A percentile compares a stretch with the other conserved stretches of the same genome.
Evolutionary conservation across 2,113 vertebrate species (phyloP).

Genomic region (Sinosuthora webbiana): DNA sequence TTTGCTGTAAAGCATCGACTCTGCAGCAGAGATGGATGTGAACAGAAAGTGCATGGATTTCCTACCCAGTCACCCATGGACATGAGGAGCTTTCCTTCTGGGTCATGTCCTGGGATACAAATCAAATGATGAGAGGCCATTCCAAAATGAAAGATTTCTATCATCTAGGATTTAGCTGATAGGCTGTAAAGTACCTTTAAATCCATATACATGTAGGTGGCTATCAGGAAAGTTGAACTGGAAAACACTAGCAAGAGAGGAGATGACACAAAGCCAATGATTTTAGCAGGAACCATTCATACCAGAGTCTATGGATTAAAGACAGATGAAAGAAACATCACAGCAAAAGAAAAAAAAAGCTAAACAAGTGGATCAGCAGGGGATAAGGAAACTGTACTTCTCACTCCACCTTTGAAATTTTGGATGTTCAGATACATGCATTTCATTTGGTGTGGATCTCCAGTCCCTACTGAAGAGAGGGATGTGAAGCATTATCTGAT

Average conservation of each 20-base stretch:
- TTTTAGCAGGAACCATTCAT: not conserved
- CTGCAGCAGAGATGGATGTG: not conserved
- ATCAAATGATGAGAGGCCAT: not conserved
- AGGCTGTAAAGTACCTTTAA: not conserved
- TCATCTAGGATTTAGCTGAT: not conserved
- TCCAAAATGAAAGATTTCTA: not conserved
- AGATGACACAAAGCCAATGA: not conserved
- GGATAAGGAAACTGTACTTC: not conserved
- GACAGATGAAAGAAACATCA: not conserved
- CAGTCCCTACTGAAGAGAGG: not conserved
- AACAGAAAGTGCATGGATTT: not conserved
- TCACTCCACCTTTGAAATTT: not conserved
- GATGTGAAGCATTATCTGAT: not conserved
- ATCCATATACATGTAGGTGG: not conserved
- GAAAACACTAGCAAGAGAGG: not conserved
- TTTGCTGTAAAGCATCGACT: not conserved
- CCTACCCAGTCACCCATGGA: not conserved
- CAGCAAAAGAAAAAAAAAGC: not conserved
- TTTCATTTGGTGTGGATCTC: not conserved
- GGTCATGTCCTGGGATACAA: not conserved
- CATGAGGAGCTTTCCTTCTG: not conserved
- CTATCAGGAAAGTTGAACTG: not conserved
- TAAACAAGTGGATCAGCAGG: not conserved
- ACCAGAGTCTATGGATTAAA: not conserved
- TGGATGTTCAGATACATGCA: not conserved